Conservation (phyloP, 2,888 invertebrate genomes). For the Iphiclides podalirius region DNA sequence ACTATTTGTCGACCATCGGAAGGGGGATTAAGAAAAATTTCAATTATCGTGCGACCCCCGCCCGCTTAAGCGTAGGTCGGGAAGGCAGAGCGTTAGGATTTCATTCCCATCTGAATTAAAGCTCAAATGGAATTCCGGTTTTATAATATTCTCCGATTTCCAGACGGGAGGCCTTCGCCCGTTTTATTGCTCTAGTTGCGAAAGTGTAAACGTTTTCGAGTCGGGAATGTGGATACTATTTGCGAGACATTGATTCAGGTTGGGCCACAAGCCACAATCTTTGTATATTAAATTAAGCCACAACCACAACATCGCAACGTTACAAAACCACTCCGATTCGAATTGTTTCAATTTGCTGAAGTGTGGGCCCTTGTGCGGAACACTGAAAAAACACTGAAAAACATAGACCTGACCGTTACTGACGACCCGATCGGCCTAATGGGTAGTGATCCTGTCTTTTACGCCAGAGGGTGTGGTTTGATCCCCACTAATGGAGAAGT, state of each 20-base stretch:
- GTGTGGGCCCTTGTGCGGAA: too few relatives aligned
- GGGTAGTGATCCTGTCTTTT: too few relatives aligned
- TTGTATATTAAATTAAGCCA: too few relatives aligned
- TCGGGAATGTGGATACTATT: constrained; percentile 23
- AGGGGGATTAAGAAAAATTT: constrained; percentile 59
- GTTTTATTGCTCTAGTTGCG: constrained; percentile 29
- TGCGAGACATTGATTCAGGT: constrained; percentile 14
- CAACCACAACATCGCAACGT: too few relatives aligned
- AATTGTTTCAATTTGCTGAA: too few relatives aligned
- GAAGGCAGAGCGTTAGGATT: constrained; percentile 42
- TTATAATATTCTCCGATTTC: constrained; percentile 55
- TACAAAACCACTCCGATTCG: too few relatives aligned
- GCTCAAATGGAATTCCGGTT: constrained; percentile 54
- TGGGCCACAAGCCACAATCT: too few relatives aligned
- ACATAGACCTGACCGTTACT: too few relatives aligned
- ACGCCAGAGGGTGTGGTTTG: too few relatives aligned
- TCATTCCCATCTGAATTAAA: constrained; percentile 55
- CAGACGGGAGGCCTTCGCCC: constrained; percentile 38
- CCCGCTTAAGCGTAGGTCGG: constrained; percentile 34
- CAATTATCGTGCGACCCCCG: constrained; percentile 48
- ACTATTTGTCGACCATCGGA: constrained; percentile 35
- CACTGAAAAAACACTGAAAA: too few relatives aligned
- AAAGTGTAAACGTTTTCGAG: constrained; percentile 24
- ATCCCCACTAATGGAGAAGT: too few relatives aligned
- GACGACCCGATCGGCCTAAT: too few relatives aligned